Evolutionary conservation across 2,888 invertebrate genomes (phyloP), one percentile per base, ranked within the genome.

Genomic region (Neria commutata): DNA sequence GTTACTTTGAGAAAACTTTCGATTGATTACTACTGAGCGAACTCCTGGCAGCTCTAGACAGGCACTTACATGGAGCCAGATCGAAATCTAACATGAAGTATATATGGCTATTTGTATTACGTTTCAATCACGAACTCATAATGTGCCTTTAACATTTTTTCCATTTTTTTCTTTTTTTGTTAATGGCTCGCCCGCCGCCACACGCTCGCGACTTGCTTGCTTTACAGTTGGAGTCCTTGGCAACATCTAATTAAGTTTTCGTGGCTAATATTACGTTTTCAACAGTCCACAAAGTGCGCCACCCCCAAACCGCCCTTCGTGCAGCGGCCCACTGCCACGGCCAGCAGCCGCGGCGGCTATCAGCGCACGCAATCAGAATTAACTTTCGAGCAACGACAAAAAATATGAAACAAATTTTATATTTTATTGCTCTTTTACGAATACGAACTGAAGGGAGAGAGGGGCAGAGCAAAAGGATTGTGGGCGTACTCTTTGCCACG

Each of bases 361-460:
- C 67, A 67, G 59, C 71, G 70, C 79, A 79, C 79, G 79, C 79
- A 79, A 79, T 79, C 79, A 70, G 78, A 78, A 79, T 79, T 78
- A 79, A 77, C 77, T 78, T 78, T 69, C n/a, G n/a, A n/a, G n/a
- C n/a, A n/a, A n/a, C n/a, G n/a, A n/a, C n/a, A n/a, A n/a, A n/a
- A 72, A 76, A 74, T 77, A 73, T 71, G 70, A 73, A 75, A 75
- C 76, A 73, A 70, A 75, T 69, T 70, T 67, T 67, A 61, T 70
- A 62, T 69, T 71, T 74, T 72, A 72, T 72, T 70, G 70, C 69
- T 48, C 19, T 61, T 61, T 61, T 55, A 58, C 52, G 33, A 58
- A 55, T 25, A 48, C 24, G 16, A 17, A 29, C 16, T n/a, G 8
- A 33, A 26, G 17, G 26, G 3, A 49, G 19, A 11, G 29, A 11